A percentile compares a stretch with the other conserved stretches of the same genome.
Conservation (phyloP, 2,888 invertebrate species). For the Laspeyria flexula region DNA sequence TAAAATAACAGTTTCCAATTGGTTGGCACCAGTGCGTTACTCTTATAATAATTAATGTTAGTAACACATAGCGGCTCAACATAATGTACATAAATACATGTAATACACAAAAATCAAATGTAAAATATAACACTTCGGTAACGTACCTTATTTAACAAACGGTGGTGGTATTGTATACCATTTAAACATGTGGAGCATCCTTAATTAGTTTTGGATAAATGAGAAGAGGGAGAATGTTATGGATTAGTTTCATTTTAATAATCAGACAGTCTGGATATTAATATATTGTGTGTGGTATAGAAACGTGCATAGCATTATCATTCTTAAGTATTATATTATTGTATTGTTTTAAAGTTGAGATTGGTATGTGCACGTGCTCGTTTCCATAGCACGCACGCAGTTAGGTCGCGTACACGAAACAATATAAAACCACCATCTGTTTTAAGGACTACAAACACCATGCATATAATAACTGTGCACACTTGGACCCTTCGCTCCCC, state of each 20-base stretch:
- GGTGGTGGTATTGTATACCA: slow-evolving; percentile 82
- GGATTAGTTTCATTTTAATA: slow-evolving; percentile 83
- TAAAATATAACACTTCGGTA: slow-evolving; percentile 75
- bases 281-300: slow-evolving; percentile 59
- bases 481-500: slow-evolving; percentile 61
- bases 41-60: slow-evolving; percentile 60
- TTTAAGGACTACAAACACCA: slow-evolving; percentile 76
- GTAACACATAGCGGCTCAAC: slow-evolving; percentile 71
- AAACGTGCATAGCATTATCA: slow-evolving; percentile 58
- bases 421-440: slow-evolving; percentile 75
- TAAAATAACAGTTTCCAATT: slow-evolving; percentile 34
- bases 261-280: slow-evolving; percentile 60
- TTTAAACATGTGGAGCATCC: slow-evolving; percentile 84
- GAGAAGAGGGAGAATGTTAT: slow-evolving; percentile 86
- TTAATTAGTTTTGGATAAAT: slow-evolving; percentile 85
- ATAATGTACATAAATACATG: slow-evolving; percentile 67
- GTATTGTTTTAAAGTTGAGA: no score
- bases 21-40: slow-evolving; percentile 78
- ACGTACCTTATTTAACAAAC: slow-evolving; percentile 84
- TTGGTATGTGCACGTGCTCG: no score
- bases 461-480: slow-evolving; percentile 74
- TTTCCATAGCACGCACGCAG: slow-evolving; percentile 63
- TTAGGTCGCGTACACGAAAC: slow-evolving; percentile 56
- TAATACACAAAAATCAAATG: slow-evolving; percentile 79
- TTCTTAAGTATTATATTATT: no score